These are phyloP conservation scores for Rhodeus uyekii DNA, from an alignment of 2,797 vertebrate species.

Conservation along the genomic window DNA sequence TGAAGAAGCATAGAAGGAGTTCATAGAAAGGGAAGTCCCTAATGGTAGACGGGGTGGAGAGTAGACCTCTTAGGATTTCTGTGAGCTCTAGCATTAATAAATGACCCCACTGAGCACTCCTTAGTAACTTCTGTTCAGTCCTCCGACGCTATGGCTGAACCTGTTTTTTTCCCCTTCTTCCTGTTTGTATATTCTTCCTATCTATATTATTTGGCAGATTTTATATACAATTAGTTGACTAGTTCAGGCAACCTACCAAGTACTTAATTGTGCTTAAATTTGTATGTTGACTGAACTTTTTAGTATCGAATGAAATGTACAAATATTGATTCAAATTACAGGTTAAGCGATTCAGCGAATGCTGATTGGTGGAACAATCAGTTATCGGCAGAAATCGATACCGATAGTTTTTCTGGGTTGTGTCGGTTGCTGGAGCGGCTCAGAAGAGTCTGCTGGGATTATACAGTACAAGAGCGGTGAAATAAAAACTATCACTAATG, in stretches of 20 bases:
- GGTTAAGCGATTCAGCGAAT: no score
- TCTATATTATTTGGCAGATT: background rate
- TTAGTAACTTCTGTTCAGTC: background rate
- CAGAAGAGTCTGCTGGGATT: no score
- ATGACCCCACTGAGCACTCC: slow-evolving; percentile 65
- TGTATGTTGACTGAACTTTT: background rate
- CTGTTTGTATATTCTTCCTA: background rate
- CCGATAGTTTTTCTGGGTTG: no score
- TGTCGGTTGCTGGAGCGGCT: no score
- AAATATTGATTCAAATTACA: background rate
- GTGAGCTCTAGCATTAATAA: slow-evolving; percentile 66
- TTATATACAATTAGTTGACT: background rate
- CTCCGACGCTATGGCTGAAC: background rate
- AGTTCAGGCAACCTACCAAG: background rate
- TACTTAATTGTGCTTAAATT: background rate
- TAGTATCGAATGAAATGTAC: background rate
- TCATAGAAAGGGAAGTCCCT: slow-evolving; percentile 74
- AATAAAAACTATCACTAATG: no score
- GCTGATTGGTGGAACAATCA: no score
- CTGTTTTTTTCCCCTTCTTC: no score
- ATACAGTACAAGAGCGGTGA: no score
- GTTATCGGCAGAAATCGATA: no score
- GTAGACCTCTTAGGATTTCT: slow-evolving; percentile 72
- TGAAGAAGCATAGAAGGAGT: slow-evolving; percentile 62
- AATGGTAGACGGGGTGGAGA: slow-evolving; percentile 62